These are phyloP conservation scores for Drosophila ironensis DNA, from an alignment of 1,140 invertebrate species.

Conservation along the genomic window DNA sequence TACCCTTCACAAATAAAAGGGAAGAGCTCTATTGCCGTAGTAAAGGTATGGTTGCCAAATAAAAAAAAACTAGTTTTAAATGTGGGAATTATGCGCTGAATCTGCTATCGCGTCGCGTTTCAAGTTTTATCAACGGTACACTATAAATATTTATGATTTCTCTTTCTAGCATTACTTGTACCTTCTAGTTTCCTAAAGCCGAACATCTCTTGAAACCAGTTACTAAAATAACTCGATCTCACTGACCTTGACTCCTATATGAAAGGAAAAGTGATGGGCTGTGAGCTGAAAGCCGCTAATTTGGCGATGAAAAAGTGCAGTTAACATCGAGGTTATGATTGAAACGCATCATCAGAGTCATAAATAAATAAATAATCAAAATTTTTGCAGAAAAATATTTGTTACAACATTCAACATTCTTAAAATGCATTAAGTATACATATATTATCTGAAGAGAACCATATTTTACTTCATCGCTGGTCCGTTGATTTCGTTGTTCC, in stretches of 20 bases:
- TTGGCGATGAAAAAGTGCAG: too few relatives aligned
- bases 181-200: background rate
- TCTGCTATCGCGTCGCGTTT: constrained; percentile 2
- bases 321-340: too few relatives aligned
- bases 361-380: too few relatives aligned
- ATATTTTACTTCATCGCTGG: too few relatives aligned
- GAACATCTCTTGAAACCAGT: constrained; percentile 12
- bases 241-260: constrained; percentile 69
- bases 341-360: too few relatives aligned
- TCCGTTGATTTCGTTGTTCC: too few relatives aligned
- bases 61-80: constrained; percentile 58
- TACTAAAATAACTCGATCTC: constrained; percentile 4
- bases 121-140: constrained; percentile 50
- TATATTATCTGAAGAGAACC: too few relatives aligned
- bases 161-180: constrained; percentile 38
- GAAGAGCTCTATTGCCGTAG: background rate
- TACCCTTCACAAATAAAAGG: background rate
- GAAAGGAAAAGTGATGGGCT: constrained; percentile 68
- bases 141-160: constrained; percentile 65
- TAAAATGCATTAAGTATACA: too few relatives aligned
- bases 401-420: too few relatives aligned
- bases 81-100: constrained; percentile 47
- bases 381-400: too few relatives aligned
- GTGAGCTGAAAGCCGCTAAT: too few relatives aligned
- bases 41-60: constrained; percentile 20